Evolutionary conservation across 2,797 vertebrate species (phyloP).

Genomic region (Enteromius radiatus): DNA sequence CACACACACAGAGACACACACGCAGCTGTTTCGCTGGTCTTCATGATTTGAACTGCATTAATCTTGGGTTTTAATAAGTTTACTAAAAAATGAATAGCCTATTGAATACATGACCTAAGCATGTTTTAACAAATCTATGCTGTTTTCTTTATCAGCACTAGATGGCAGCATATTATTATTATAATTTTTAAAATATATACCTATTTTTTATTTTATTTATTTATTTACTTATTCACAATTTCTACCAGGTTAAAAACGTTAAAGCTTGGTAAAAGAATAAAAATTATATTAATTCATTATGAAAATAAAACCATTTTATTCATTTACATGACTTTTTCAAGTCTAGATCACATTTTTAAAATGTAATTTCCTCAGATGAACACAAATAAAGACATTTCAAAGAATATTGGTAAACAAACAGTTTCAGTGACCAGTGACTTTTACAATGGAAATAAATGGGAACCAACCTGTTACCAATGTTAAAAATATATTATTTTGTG

Average conservation of each 20-base stretch:
- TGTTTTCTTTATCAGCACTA: constrained; percentile 12
- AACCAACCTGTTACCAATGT: background rate
- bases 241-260: background rate
- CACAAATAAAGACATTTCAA: background rate
- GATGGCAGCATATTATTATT: constrained; percentile 19
- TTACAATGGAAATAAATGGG: background rate
- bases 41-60: background rate
- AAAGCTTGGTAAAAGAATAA: background rate
- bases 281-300: background rate
- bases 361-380: background rate
- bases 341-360: background rate
- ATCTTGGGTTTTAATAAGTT: background rate
- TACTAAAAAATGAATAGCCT: background rate
- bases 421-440: background rate
- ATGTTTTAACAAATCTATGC: background rate
- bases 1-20: background rate
- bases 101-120: background rate
- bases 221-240: background rate
- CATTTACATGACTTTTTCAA: background rate
- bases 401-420: background rate
- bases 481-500: background rate
- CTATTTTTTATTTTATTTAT: no score
- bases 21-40: background rate
- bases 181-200: no score
- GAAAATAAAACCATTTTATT: background rate